Conservation (phyloP, 2,797 vertebrate species). For the Brachyalestes nurse region DNA sequence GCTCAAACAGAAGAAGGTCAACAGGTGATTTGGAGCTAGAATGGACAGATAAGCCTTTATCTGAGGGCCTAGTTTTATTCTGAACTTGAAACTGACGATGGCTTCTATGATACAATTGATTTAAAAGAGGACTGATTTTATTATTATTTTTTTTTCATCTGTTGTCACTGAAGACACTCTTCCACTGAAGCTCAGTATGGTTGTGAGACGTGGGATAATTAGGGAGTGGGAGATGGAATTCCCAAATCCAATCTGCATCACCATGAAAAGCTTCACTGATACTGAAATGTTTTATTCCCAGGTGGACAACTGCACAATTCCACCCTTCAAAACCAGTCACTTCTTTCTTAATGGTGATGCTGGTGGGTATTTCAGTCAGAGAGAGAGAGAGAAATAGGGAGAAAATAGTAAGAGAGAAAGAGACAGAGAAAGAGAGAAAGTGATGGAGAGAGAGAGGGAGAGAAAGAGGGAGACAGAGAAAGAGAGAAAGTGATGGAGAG, state of each 20-base stretch:
- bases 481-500: too few species aligned
- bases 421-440: too few species aligned
- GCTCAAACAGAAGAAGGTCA: too few species aligned
- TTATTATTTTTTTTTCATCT: not conserved
- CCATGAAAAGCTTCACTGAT: slow-evolving; percentile 73
- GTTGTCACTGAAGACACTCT: slow-evolving; percentile 37
- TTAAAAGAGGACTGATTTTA: not conserved
- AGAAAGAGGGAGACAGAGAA: too few species aligned
- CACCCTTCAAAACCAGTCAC: not conserved
- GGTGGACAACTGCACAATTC: slow-evolving; percentile 41
- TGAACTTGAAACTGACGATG: too few species aligned
- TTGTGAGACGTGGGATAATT: slow-evolving; percentile 70
- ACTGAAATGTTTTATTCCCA: slow-evolving; percentile 69
- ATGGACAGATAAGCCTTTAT: too few species aligned
- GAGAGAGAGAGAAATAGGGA: too few species aligned
- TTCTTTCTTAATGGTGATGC: not conserved
- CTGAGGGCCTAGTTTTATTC: too few species aligned
- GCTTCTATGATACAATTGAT: not conserved
- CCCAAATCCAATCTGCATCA: slow-evolving; percentile 72
- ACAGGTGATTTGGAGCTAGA: too few species aligned
- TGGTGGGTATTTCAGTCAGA: too few species aligned
- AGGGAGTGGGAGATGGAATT: slow-evolving; percentile 69
- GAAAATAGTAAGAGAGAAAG: too few species aligned
- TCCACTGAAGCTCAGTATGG: slow-evolving; percentile 52
- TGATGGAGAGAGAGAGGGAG: too few species aligned